Base-by-base conservation (phyloP, 2,888 invertebrate species). In the Boloria euphrosyne region DNA sequence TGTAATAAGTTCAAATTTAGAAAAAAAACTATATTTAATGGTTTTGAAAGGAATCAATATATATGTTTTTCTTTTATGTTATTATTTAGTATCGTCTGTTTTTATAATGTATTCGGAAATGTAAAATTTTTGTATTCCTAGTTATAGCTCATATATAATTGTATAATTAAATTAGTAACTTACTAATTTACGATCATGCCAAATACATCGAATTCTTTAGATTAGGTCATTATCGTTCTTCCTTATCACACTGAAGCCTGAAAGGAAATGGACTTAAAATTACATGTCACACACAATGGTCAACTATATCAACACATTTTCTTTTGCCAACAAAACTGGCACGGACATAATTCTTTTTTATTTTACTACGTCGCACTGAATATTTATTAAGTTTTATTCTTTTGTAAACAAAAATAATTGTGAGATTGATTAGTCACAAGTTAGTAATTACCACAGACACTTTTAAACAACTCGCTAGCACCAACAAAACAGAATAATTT, bases 141-240 rank as follows among this genome's bases (percentile, higher is more conserved):
- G 43, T 44, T 43, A 13, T 46, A 57, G 22, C 14, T 46, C 13
- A 44, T 44, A 22, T 46, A 13, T 3, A 31, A 44, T 17, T 64
- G 16, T 55, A 38, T 44, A 58, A 52, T 61, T 52, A 22, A 58
- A 52, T 64, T 58, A 52, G 51, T 58, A 49, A 13, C 38, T 74
- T 74, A 71, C 71, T 71, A 69, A 65, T 68, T 62, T 69, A 68
- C 51, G 65, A 70, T 71, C 72, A 66, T 70, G 68, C 58, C 71
- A 67, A 70, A 70, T 70, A 66, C 69, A 72, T 72, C 60, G 66
- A 77, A 74, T 76, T 71, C 74, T 75, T 75, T 77, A 81, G 86
- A 84, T 85, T 87, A 89, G 80, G 83, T 85, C 83, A 86, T 87
- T 85, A 87, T 84, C 87, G 79, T 76, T 80, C 76, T 77, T 80